A percentile compares a stretch with the other conserved stretches of the same genome.
phyloP scores from a whole-genome alignment of 53 echinoderm and acorn worm species.

The Crossaster papposus region DNA sequence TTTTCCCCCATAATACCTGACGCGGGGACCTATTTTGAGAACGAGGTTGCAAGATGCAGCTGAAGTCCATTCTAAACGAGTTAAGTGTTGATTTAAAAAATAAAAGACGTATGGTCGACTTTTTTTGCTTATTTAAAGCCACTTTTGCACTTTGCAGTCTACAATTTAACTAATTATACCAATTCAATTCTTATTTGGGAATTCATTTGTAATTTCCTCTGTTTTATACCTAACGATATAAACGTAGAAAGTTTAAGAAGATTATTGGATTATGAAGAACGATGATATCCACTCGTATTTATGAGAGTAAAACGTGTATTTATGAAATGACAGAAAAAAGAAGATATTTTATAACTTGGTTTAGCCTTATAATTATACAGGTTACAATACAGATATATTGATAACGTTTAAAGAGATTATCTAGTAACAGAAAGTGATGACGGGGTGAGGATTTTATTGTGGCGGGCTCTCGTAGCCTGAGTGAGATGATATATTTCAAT shows the following conservation, averaged over 20 bases:
- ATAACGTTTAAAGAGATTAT: constrained; percentile 28
- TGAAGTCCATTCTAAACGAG: background rate
- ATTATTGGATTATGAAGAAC: background rate
- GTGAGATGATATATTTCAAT: constrained; percentile 12
- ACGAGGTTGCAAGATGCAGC: background rate
- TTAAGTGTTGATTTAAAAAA: too few species aligned
- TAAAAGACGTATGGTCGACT: background rate
- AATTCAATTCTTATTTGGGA: background rate
- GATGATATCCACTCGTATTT: constrained; percentile 17
- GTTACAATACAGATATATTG: constrained; percentile 31
- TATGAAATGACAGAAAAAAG: constrained; percentile 10
- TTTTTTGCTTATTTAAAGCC: constrained; percentile 3
- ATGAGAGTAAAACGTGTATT: constrained; percentile 30
- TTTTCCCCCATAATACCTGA: background rate
- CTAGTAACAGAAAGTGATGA: background rate
- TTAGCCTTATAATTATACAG: constrained; percentile 53
- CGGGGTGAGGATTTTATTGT: constrained; percentile 31
- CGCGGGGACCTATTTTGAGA: background rate
- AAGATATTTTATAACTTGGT: constrained; percentile 43
- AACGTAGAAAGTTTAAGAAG: constrained; percentile 15
- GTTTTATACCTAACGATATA: constrained; percentile 40
- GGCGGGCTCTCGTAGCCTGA: background rate
- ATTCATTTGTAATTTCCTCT: constrained; percentile 40
- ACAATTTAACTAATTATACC: background rate
- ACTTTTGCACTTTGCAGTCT: background rate